These are phyloP conservation scores for Araneus ventricosus DNA, from an alignment of 1,140 invertebrate species.

Conservation along the genomic window DNA sequence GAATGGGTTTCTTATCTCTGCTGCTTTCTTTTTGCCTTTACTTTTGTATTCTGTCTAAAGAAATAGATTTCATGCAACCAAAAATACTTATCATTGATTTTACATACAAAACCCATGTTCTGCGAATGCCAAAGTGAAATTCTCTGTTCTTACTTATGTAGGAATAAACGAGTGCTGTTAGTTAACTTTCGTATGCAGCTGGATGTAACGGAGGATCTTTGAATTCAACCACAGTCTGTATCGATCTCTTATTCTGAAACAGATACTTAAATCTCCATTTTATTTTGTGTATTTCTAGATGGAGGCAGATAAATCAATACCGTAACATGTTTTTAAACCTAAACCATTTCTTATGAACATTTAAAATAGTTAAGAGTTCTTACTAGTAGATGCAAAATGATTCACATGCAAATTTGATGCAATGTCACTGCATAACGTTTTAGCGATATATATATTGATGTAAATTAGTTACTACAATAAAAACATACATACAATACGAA, in stretches of 20 bases:
- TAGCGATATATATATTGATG: too few relatives aligned
- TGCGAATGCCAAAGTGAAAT: not conserved
- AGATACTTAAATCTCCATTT: not conserved
- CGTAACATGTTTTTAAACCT: not conserved
- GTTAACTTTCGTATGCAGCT: not conserved
- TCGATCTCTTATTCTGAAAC: not conserved
- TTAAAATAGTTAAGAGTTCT: too few relatives aligned
- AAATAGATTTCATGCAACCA: not conserved
- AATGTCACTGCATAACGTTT: too few relatives aligned
- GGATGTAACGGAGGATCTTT: not conserved
- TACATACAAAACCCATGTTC: not conserved
- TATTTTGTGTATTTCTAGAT: not conserved
- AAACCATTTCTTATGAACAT: not conserved
- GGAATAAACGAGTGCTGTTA: not conserved
- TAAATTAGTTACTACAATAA: too few relatives aligned
- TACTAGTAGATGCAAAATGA: too few relatives aligned
- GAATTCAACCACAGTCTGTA: not conserved
- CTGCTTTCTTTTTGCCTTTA: not conserved
- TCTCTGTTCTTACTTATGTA: too few relatives aligned
- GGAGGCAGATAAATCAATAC: not conserved
- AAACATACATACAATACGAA: too few relatives aligned
- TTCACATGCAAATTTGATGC: too few relatives aligned
- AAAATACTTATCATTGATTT: conserved; percentile 1
- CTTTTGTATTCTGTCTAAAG: not conserved
- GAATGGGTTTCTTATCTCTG: not conserved